Evolutionary conservation across 2,888 invertebrate genomes (phyloP).

Genomic region (Trissoscelio sp.): DNA sequence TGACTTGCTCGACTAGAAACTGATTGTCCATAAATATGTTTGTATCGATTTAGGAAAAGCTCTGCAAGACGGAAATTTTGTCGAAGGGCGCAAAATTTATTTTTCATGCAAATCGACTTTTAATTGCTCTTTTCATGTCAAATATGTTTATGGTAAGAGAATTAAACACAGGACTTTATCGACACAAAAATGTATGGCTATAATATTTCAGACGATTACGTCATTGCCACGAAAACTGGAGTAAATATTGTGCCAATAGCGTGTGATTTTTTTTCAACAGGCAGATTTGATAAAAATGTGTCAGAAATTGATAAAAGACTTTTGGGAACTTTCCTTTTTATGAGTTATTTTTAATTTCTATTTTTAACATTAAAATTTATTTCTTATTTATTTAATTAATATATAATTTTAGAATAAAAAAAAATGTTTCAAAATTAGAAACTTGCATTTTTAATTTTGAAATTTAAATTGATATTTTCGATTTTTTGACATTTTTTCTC

Average conservation of each 20-base stretch:
- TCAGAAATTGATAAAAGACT: conserved; percentile 21
- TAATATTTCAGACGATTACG: conserved; percentile 1
- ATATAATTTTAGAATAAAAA: too few species aligned
- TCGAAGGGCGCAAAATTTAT: not conserved
- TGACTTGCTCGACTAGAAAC: not conserved
- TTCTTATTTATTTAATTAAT: too few species aligned
- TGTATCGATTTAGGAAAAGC: not conserved
- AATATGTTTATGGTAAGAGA: too few species aligned
- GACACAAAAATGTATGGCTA: not conserved
- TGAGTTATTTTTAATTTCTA: not conserved
- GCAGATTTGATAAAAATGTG: conserved; percentile 18
- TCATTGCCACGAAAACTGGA: conserved; percentile 16
- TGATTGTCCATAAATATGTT: not conserved
- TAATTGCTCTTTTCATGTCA: too few species aligned
- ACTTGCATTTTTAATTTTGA: not conserved
- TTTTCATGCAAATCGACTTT: conserved; percentile 3
- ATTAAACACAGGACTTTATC: too few species aligned
- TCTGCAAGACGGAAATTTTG: not conserved
- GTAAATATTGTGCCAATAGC: conserved; percentile 8
- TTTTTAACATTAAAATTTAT: not conserved
- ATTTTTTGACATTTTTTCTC: too few species aligned
- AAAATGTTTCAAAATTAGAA: too few species aligned
- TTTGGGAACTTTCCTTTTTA: too few species aligned
- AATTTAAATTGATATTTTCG: not conserved
- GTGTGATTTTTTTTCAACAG: conserved; percentile 4